A percentile compares a stretch with the other conserved stretches of the same genome.
Conservation (phyloP, 1,140 invertebrate species). For the Drosophila sulfurigaster region DNA sequence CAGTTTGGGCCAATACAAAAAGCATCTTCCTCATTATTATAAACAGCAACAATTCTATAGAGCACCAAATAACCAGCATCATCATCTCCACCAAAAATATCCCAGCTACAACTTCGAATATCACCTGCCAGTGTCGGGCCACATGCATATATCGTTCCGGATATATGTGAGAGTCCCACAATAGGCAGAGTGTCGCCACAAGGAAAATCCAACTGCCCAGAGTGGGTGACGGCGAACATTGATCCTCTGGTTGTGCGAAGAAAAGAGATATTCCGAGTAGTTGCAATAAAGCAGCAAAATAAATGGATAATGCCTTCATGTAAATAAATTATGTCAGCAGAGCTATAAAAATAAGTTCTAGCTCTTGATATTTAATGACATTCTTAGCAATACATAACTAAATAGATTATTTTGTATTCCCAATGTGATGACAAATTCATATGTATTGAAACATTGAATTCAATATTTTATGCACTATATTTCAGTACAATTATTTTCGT, state of each 20-base stretch:
- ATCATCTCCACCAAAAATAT: conserved; percentile 51
- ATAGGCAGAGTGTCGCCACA: conserved; percentile 35
- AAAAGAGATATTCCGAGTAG: conserved; percentile 48
- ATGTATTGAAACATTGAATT: not conserved
- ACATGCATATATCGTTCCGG: conserved; percentile 54
- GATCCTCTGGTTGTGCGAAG: conserved; percentile 52
- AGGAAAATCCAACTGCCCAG: conserved; percentile 60
- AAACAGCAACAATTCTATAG: conserved; percentile 45
- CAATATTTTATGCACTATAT: not conserved
- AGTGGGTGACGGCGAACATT: conserved; percentile 56
- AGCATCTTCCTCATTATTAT: conserved; percentile 20
- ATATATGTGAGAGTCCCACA: conserved; percentile 54
- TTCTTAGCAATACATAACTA: not conserved
- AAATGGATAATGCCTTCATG: conserved; percentile 47
- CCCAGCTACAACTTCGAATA: conserved; percentile 44
- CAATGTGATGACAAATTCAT: too few species aligned
- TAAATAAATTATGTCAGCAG: not conserved
- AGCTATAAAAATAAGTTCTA: not conserved
- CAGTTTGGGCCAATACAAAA: not conserved
- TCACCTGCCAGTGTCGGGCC: conserved; percentile 28
- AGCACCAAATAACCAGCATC: conserved; percentile 60
- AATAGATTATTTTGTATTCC: not conserved
- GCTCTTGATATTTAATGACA: not conserved
- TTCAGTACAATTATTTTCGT: not conserved
- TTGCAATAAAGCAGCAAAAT: conserved; percentile 40